phyloP scores from a whole-genome alignment of 2,797 vertebrate genomes.

The Rhinogobio ventralis region DNA sequence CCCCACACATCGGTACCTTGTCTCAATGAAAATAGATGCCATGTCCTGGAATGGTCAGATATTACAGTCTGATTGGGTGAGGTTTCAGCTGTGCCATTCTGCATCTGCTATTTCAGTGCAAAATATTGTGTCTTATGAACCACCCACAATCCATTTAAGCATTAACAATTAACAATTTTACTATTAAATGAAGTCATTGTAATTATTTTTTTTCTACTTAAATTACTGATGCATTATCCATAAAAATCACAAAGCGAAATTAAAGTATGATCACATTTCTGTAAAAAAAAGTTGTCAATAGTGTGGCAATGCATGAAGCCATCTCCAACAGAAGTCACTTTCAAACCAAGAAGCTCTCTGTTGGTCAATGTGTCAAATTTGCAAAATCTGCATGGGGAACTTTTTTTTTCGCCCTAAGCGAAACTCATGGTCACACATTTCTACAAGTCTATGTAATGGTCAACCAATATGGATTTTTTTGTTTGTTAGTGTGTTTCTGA shows the following conservation, averaged over 20 bases:
- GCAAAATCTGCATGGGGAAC: too few relatives aligned
- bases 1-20: neutral
- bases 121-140: neutral
- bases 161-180: neutral
- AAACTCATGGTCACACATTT: too few relatives aligned
- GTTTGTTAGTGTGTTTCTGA: too few relatives aligned
- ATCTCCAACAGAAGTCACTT: neutral
- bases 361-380: neutral
- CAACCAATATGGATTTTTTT: too few relatives aligned
- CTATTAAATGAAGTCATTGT: neutral
- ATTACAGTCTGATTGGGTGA: neutral
- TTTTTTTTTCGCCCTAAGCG: too few relatives aligned
- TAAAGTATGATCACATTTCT: neutral
- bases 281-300: neutral
- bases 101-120: neutral
- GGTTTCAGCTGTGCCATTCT: neutral
- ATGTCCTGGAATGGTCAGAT: neutral
- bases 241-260: neutral
- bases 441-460: too few relatives aligned
- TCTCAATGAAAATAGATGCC: slow-evolving; percentile 11
- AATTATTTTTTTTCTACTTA: neutral
- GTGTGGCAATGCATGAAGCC: neutral
- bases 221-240: neutral
- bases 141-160: neutral
- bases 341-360: neutral